Evolutionary conservation across 2,113 vertebrate species (phyloP), one percentile per base, ranked within the genome.

Genomic region (Eonycteris spelaea): DNA sequence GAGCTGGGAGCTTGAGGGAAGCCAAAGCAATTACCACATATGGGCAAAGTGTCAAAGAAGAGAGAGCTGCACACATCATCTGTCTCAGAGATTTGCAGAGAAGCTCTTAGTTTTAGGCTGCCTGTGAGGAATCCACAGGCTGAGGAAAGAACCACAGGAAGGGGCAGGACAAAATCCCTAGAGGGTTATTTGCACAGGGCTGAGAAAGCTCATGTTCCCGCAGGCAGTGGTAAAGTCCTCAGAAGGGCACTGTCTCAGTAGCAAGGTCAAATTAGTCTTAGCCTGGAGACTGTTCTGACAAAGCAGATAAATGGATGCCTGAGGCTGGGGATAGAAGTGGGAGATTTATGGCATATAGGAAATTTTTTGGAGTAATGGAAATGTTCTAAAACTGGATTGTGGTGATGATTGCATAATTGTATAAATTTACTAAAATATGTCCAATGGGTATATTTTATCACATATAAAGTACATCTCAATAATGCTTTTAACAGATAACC

Each of bases 331-430:
- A 6, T 16, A 53, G 14, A 35, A 75, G 19, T 12, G 21, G 18
- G 9, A 48, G 19, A 78, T 59, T 90, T 86, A 30, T 11, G 26
- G 38, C 45, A 59, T 10, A 5, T 15, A 53, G 35, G 30, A 73
- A 30, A 57, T 43, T 40, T 77, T 89, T 63, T 35, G 33, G 35
- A 90, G 68, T 59, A 79, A 55, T 67, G 12, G 53, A 53, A 70
- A 75, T 65, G 38, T 63, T 80, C 26, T 57, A 89, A 79, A 94
- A 86, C n/a, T 95, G 28, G 80, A 80, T 70, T 86, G 57, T 82
- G 53, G 35, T 38, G 22, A 57, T 88, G 33, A 55, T 5, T 55
- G 6, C 6, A 68, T n/a, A 79, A 61, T 28, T 68, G 28, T 71
- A 80, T 65, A 28, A 40, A 86, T 89, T 57, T 77, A 71, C 28